Percentiles rank a stretch among this genome's conserved stretches.
Conservation (phyloP, 2,113 vertebrate genomes). For the Epinephelus moara region DNA sequence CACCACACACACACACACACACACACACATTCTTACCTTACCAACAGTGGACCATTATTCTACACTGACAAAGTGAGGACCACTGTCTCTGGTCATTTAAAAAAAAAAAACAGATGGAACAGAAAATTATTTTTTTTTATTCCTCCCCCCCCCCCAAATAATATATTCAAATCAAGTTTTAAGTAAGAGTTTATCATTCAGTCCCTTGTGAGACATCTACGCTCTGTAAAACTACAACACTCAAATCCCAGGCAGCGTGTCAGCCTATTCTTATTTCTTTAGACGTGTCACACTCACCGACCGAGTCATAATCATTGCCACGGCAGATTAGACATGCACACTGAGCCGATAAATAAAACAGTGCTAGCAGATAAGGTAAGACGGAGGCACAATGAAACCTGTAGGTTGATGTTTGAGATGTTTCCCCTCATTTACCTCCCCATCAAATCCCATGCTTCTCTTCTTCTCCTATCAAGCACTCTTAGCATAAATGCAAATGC, state of each 20-base stretch:
- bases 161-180: neutral
- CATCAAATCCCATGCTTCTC: constrained; percentile 1
- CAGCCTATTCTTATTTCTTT: neutral
- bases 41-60: neutral
- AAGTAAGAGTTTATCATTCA: neutral
- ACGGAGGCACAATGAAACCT: constrained; percentile 1
- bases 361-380: constrained; percentile 2
- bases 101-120: neutral
- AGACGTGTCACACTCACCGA: neutral
- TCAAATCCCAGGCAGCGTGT: constrained; percentile 2
- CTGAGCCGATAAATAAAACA: constrained; percentile 18
- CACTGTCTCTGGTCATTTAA: neutral
- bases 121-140: neutral
- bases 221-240: neutral
- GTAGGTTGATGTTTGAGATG: constrained; percentile 11
- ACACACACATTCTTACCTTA: neutral
- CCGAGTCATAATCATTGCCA: constrained; percentile 3
- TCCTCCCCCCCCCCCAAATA: no score
- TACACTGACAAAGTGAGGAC: neutral
- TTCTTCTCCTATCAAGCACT: neutral
- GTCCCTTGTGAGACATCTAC: neutral
- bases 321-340: constrained; percentile 27
- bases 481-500: neutral
- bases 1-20: neutral
- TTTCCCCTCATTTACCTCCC: constrained; percentile 14